Conservation (phyloP, 2,888 invertebrate species). For the Drosophila subquinaria region DNA sequence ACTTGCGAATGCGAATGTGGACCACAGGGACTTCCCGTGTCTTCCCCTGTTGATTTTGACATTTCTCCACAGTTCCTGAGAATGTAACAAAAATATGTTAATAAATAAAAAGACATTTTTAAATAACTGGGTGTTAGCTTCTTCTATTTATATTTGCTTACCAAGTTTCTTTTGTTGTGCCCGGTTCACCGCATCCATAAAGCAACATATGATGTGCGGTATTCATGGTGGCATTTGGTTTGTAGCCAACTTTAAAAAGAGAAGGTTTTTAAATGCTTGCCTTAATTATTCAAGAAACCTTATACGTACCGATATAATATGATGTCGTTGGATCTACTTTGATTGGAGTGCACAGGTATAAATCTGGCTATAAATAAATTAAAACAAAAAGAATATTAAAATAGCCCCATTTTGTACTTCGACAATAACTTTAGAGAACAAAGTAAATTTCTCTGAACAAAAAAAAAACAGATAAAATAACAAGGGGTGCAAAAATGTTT, state of each 20-base stretch:
- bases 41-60: constrained; percentile 87
- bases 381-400: not conserved
- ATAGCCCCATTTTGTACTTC: not conserved
- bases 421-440: not conserved
- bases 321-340: constrained; percentile 91
- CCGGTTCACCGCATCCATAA: constrained; percentile 93
- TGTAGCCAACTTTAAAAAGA: constrained; percentile 90
- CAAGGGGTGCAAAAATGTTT: not conserved
- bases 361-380: constrained; percentile 90
- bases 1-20: constrained; percentile 88
- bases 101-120: constrained; percentile 68
- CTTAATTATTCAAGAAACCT: not conserved
- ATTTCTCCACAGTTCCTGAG: constrained; percentile 97
- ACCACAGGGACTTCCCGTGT: constrained; percentile 91
- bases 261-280: constrained; percentile 3
- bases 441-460: not conserved
- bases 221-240: constrained; percentile 95
- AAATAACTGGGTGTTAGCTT: constrained; percentile 29
- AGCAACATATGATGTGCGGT: constrained; percentile 97
- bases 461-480: not conserved
- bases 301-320: constrained; percentile 91
- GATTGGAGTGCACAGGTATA: constrained; percentile 96
- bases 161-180: constrained; percentile 88
- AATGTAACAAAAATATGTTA: not conserved
- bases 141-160: constrained; percentile 83